phyloP scores from a whole-genome alignment of 2,888 invertebrate genomes.

The Leucophenga montana region DNA sequence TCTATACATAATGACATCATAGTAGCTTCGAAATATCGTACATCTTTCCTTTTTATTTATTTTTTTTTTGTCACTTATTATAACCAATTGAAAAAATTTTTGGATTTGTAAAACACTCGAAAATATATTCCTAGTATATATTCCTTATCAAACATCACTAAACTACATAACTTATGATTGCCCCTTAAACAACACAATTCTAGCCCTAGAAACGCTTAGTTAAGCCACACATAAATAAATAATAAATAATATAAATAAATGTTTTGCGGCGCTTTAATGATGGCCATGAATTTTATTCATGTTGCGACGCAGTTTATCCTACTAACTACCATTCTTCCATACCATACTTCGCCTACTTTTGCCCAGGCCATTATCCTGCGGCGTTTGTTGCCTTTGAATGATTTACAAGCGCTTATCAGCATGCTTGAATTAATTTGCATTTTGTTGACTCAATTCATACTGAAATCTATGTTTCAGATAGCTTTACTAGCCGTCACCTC shows the following conservation, averaged over 20 bases:
- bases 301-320: neutral
- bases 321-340: neutral
- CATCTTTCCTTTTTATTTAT: too few relatives aligned
- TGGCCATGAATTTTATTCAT: conserved; percentile 14
- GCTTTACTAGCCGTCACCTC: too few relatives aligned
- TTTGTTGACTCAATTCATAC: conserved; percentile 57
- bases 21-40: too few relatives aligned
- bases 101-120: too few relatives aligned
- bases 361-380: neutral
- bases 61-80: too few relatives aligned
- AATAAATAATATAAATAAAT: conserved; percentile 22
- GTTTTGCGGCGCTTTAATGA: conserved; percentile 6
- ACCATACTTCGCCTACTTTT: neutral
- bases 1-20: too few relatives aligned
- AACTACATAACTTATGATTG: neutral
- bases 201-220: conserved; percentile 52
- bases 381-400: conserved; percentile 40
- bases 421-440: conserved; percentile 60
- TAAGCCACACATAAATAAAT: conserved; percentile 32
- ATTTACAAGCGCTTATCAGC: conserved; percentile 51
- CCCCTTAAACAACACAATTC: conserved; percentile 60
- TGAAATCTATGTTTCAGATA: too few relatives aligned
- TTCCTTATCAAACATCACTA: too few relatives aligned
- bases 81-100: too few relatives aligned
- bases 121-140: too few relatives aligned